A percentile compares a stretch with the other conserved stretches of the same genome.
phyloP scores from a whole-genome alignment of 2,888 invertebrate species.

The Creontiades dilutus region DNA sequence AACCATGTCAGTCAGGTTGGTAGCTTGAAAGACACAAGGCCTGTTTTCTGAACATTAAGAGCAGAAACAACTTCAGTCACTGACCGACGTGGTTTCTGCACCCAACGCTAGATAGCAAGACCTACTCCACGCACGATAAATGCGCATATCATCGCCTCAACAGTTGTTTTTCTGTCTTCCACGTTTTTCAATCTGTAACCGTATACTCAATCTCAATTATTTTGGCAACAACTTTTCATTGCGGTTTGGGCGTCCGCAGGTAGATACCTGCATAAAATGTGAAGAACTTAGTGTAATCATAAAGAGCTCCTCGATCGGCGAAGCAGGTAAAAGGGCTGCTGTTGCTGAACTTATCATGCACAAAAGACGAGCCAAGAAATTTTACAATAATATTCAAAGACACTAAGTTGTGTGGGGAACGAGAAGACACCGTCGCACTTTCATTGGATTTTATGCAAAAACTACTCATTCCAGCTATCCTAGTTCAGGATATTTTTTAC shows the following conservation, averaged over 20 bases:
- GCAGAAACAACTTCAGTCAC: no score
- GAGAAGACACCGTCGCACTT: slow-evolving; percentile 73
- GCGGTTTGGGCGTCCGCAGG: slow-evolving; percentile 73
- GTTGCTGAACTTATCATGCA: slow-evolving; percentile 76
- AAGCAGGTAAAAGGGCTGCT: slow-evolving; percentile 75
- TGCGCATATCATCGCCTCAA: no score
- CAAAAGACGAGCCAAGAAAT: slow-evolving; percentile 75
- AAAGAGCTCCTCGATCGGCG: slow-evolving; percentile 71
- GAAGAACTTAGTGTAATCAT: slow-evolving; percentile 74
- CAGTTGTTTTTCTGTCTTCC: no score
- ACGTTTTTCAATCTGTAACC: no score
- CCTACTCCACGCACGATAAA: no score
- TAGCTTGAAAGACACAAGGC: no score
- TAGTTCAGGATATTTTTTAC: slow-evolving; percentile 23
- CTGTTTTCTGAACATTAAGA: no score
- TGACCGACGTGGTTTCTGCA: no score
- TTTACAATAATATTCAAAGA: slow-evolving; percentile 75
- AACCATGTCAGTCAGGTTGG: no score
- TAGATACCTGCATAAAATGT: slow-evolving; percentile 71
- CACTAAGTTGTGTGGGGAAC: slow-evolving; percentile 74
- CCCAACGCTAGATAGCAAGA: no score
- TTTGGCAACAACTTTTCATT: slow-evolving; percentile 75
- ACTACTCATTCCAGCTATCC: slow-evolving; percentile 74
- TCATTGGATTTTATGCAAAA: slow-evolving; percentile 77
- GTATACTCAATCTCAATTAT: slow-evolving; percentile 72